These are phyloP conservation scores for Nyctibius grandis DNA, from an alignment of 2,797 vertebrate species.

Conservation along the genomic window DNA sequence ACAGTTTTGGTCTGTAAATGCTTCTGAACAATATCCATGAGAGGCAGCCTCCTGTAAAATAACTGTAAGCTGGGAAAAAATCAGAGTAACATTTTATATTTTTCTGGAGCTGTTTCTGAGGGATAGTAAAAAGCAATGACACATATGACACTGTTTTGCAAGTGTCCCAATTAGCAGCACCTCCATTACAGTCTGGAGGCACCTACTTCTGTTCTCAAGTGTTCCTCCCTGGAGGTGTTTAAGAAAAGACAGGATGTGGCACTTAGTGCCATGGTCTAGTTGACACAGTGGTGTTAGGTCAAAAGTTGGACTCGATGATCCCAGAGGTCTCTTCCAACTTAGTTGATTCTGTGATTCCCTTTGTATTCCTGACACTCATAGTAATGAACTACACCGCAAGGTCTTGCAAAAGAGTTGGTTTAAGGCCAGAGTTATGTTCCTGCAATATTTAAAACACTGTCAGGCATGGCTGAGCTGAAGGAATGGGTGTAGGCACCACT, in stretches of 20 bases:
- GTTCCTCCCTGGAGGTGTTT: too few species aligned
- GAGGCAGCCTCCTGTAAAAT: not conserved
- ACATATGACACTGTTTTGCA: conserved; percentile 52
- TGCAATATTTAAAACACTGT: not conserved
- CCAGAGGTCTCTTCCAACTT: too few species aligned
- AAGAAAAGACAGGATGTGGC: too few species aligned
- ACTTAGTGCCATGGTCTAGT: too few species aligned
- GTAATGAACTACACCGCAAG: not conserved
- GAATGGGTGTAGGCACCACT: not conserved
- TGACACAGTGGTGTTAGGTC: too few species aligned
- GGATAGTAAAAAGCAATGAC: conserved; percentile 42
- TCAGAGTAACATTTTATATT: conserved; percentile 21
- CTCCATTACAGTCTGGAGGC: not conserved
- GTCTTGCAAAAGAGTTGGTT: not conserved
- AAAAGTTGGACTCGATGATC: too few species aligned
- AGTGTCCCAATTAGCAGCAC: conserved; percentile 37
- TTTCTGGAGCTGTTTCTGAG: conserved; percentile 58
- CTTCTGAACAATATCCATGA: conserved; percentile 9
- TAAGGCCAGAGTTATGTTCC: not conserved
- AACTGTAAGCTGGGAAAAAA: not conserved
- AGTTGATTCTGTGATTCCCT: too few species aligned
- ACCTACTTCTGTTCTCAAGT: not conserved
- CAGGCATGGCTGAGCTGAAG: not conserved
- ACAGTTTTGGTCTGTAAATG: conserved; percentile 43
- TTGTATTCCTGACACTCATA: conserved; percentile 18